These are phyloP conservation scores for Drosophila limbata DNA, from an alignment of 2,888 invertebrate species.

Conservation along the genomic window DNA sequence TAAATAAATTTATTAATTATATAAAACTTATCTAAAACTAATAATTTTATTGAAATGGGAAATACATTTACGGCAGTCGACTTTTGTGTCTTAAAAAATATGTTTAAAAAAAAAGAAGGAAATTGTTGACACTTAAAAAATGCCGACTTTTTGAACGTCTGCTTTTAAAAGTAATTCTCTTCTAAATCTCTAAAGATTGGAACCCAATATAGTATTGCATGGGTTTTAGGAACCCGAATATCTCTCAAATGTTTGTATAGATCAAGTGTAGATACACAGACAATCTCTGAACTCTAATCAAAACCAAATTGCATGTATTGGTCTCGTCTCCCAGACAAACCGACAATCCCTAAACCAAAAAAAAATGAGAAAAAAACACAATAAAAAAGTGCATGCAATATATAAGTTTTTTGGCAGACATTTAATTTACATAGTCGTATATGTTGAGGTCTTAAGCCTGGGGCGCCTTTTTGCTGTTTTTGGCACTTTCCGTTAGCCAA, in stretches of 20 bases:
- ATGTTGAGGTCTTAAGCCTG: conserved; percentile 13
- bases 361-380: not conserved
- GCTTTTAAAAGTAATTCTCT: no score
- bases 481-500: conserved; percentile 73
- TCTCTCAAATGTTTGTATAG: not conserved
- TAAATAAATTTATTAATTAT: no score
- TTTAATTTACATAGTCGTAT: conserved; percentile 57
- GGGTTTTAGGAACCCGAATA: not conserved
- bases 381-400: conserved; percentile 13
- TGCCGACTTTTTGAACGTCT: no score
- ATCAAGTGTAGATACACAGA: not conserved
- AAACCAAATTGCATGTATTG: conserved; percentile 11
- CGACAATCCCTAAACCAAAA: conserved; percentile 19
- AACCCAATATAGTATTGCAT: not conserved
- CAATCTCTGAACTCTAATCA: conserved; percentile 17
- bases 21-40: no score
- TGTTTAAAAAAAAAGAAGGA: no score
- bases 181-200: no score
- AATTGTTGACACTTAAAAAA: no score
- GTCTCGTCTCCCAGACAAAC: conserved; percentile 11
- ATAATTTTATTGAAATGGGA: no score
- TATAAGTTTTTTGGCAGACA: conserved; percentile 48
- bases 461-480: conserved; percentile 35
- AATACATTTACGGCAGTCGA: no score
- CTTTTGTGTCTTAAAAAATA: no score